Evolutionary conservation across 2,888 invertebrate genomes (phyloP).

Genomic region (Drosophila eohydei): DNA sequence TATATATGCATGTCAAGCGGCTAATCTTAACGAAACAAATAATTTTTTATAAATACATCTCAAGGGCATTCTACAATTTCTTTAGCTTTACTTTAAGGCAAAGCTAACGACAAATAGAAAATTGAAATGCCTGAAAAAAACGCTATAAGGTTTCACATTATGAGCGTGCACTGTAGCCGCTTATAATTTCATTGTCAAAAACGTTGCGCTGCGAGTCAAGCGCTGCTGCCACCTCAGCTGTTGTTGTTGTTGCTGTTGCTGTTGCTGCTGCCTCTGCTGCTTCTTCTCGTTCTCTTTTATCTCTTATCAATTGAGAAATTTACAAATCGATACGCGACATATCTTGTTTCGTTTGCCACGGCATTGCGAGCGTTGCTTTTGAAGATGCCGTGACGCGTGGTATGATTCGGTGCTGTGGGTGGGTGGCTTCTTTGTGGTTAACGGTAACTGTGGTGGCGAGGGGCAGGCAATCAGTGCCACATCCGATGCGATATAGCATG

Average conservation of each 20-base stretch:
- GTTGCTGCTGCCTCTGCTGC: constrained; percentile 3
- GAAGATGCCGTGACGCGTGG: constrained; percentile 68
- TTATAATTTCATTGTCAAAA: constrained; percentile 74
- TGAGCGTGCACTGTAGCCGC: constrained; percentile 32
- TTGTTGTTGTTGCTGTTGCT: too few species aligned
- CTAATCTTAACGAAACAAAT: too few species aligned
- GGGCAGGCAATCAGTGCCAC: constrained; percentile 61
- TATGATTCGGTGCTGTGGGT: constrained; percentile 12
- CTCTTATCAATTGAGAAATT: constrained; percentile 76
- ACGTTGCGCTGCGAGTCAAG: constrained; percentile 59
- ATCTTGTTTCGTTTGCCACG: constrained; percentile 60
- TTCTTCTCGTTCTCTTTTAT: constrained; percentile 30
- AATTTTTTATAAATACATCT: too few species aligned
- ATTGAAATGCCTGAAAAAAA: not conserved
- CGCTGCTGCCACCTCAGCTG: constrained; percentile 14
- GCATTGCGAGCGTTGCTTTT: constrained; percentile 52
- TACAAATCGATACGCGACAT: constrained; percentile 77
- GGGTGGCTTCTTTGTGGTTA: constrained; percentile 20
- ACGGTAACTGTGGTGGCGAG: constrained; percentile 28
- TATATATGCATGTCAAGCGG: too few species aligned
- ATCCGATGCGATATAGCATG: constrained; percentile 62
- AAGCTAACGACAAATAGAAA: not conserved
- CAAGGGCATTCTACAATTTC: not conserved
- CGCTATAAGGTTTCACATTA: not conserved
- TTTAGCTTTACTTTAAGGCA: not conserved